Conservation (phyloP, 1,140 invertebrate genomes). For the Pantala flavescens region DNA sequence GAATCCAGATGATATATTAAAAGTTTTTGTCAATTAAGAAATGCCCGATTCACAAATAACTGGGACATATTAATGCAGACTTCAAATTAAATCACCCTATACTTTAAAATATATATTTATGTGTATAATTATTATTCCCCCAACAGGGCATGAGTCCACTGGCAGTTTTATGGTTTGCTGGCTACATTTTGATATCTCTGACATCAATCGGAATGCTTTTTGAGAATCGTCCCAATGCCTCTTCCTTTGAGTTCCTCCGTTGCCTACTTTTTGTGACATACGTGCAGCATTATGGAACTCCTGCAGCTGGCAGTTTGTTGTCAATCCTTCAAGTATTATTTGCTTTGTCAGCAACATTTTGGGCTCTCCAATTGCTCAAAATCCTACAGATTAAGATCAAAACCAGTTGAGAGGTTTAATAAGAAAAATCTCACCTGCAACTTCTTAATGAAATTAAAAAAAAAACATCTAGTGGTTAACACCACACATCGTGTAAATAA, state of each 20-base stretch:
- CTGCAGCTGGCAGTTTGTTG: background rate
- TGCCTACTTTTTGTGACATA: constrained; percentile 37
- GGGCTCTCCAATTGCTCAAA: background rate
- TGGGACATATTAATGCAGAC: too few species aligned
- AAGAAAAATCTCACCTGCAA: too few species aligned
- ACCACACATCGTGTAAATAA: too few species aligned
- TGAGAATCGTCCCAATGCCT: constrained; percentile 43
- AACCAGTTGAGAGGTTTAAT: background rate
- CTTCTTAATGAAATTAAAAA: too few species aligned
- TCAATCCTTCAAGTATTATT: background rate
- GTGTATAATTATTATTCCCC: constrained; percentile 28
- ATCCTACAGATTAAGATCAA: background rate
- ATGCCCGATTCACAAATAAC: too few species aligned
- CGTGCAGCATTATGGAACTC: background rate
- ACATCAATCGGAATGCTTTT: constrained; percentile 59
- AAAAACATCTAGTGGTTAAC: too few species aligned
- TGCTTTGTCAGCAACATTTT: background rate
- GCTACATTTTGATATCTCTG: constrained; percentile 53
- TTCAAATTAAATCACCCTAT: too few species aligned
- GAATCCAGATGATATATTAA: too few species aligned
- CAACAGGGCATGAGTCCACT: constrained; percentile 47
- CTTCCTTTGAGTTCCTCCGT: constrained; percentile 42
- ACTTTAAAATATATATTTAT: too few species aligned
- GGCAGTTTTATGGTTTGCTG: constrained; percentile 41
- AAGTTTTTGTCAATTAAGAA: too few species aligned